Evolutionary conservation across 2,113 vertebrate species (phyloP).

Genomic region (Ammospiza nelsoni): DNA sequence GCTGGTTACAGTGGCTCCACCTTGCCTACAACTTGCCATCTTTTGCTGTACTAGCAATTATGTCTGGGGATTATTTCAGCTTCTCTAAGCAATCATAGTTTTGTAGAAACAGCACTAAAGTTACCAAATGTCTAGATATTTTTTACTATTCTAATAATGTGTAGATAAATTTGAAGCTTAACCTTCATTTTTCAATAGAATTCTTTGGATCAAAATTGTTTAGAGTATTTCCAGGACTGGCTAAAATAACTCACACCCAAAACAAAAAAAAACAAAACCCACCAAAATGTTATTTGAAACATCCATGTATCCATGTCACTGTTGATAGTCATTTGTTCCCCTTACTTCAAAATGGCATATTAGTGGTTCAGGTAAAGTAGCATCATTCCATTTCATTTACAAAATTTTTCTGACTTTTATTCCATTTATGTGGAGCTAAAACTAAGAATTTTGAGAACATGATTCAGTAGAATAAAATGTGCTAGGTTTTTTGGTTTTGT

Average conservation of each 20-base stretch:
- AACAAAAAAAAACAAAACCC: accelerated
- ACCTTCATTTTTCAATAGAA: background rate
- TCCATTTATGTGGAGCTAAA: background rate
- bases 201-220: background rate
- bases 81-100: background rate
- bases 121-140: background rate
- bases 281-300: background rate
- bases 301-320: background rate
- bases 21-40: background rate
- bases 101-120: background rate
- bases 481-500: background rate
- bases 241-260: background rate
- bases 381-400: background rate
- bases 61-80: background rate
- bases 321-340: background rate
- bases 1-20: background rate
- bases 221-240: background rate
- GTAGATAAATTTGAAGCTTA: background rate
- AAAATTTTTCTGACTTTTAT: background rate
- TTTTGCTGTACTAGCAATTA: background rate
- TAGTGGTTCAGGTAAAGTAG: background rate
- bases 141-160: background rate
- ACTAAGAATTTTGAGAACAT: background rate
- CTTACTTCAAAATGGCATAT: background rate
- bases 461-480: background rate